Percentiles rank a stretch among this genome's conserved stretches.
Evolutionary conservation across 2,888 invertebrate species (phyloP).

Genomic region (Deroplatys truncata): DNA sequence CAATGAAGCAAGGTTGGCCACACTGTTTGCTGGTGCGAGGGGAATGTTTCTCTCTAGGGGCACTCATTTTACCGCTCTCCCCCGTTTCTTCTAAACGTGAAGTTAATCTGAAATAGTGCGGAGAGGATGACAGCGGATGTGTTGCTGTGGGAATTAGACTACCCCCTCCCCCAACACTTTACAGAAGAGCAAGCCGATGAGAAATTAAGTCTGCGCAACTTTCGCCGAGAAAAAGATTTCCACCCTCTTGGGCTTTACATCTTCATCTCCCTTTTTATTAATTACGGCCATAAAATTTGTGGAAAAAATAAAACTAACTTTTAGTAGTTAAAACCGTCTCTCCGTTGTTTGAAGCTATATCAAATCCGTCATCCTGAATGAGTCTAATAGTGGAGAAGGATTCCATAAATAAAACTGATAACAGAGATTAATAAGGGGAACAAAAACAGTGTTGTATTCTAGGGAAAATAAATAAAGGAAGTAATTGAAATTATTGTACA

Average conservation of each 20-base stretch:
- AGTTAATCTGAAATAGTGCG: neutral
- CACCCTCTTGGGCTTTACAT: neutral
- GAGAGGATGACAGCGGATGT: neutral
- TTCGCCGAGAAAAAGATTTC: too few species aligned
- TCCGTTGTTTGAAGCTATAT: too few species aligned
- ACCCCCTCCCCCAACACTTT: neutral
- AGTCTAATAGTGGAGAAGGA: too few species aligned
- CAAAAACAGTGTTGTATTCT: too few species aligned
- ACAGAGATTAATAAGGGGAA: too few species aligned
- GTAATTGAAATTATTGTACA: too few species aligned
- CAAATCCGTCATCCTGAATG: too few species aligned
- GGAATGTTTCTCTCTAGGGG: neutral
- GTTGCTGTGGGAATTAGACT: neutral
- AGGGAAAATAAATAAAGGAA: too few species aligned
- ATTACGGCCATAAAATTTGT: neutral
- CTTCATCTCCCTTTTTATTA: neutral
- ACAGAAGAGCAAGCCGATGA: neutral
- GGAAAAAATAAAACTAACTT: neutral
- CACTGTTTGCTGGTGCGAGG: too few species aligned
- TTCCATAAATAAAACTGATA: too few species aligned
- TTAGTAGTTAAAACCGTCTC: too few species aligned
- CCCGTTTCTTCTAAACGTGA: neutral
- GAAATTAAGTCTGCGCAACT: neutral
- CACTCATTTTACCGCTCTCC: neutral
- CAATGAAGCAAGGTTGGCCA: neutral